These are phyloP conservation scores for Ctenopoma kingsleyae DNA, from an alignment of 2,797 vertebrate genomes.

Conservation along the genomic window DNA sequence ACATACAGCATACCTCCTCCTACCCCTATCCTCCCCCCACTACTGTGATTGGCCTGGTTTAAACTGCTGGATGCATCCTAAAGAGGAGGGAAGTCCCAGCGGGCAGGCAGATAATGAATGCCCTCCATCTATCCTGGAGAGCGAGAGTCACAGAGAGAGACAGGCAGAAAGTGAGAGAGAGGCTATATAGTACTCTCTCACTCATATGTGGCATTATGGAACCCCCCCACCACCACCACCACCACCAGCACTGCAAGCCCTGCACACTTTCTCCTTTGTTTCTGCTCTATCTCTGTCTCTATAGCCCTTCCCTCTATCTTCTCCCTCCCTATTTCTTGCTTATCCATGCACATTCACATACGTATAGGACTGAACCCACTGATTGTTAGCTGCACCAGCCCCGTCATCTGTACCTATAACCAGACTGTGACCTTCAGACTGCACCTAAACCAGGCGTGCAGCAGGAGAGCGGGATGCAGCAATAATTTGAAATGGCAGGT, in stretches of 20 bases:
- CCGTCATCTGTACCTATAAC: slow-evolving; percentile 55
- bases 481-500: slow-evolving; percentile 21
- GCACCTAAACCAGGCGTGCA: slow-evolving; percentile 3
- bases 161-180: slow-evolving; percentile 24
- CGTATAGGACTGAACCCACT: slow-evolving; percentile 40
- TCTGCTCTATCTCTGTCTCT: slow-evolving; percentile 19
- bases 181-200: slow-evolving; percentile 32
- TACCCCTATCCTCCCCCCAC: slow-evolving; percentile 36
- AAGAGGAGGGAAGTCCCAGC: slow-evolving; percentile 72
- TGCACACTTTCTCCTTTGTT: background rate
- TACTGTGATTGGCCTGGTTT: slow-evolving; percentile 66
- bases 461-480: slow-evolving; percentile 8
- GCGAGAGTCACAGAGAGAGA: slow-evolving; percentile 43
- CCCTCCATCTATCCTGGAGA: slow-evolving; percentile 75
- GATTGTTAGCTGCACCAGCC: slow-evolving; percentile 50
- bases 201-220: slow-evolving; percentile 47
- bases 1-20: background rate
- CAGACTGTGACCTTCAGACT: slow-evolving; percentile 61
- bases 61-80: slow-evolving; percentile 73
- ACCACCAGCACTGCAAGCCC: background rate
- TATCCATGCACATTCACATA: slow-evolving; percentile 36
- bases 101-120: slow-evolving; percentile 78
- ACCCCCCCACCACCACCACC: background rate
- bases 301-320: background rate
- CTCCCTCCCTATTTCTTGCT: slow-evolving; percentile 31